A percentile compares a stretch with the other conserved stretches of the same genome.
These are phyloP conservation scores for Scaptomyza pallida DNA, from an alignment of 1,140 invertebrate genomes.

Conservation along the genomic window DNA sequence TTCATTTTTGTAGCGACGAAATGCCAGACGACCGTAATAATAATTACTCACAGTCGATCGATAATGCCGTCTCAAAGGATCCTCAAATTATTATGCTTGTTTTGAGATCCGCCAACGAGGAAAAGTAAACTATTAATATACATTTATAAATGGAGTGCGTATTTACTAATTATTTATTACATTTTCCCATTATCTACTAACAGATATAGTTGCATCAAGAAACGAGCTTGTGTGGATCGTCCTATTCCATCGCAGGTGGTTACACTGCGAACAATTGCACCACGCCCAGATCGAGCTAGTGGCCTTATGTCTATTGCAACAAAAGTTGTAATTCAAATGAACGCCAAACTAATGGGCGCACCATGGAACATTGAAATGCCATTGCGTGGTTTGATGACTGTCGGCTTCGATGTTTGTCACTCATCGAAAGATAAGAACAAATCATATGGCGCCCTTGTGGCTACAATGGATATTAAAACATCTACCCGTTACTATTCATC, in stretches of 20 bases:
- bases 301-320: constrained; percentile 91
- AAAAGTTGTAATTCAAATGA: constrained; percentile 94
- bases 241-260: constrained; percentile 91
- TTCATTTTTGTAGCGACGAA: constrained; percentile 56
- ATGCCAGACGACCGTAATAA: constrained; percentile 84
- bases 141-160: neutral
- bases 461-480: constrained; percentile 87
- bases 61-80: constrained; percentile 85
- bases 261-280: constrained; percentile 86
- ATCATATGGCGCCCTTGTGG: constrained; percentile 91
- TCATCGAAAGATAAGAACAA: constrained; percentile 87
- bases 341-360: constrained; percentile 94
- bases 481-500: constrained; percentile 58
- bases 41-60: constrained; percentile 86
- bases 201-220: constrained; percentile 92
- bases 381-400: constrained; percentile 89
- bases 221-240: constrained; percentile 91
- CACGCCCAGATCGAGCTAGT: constrained; percentile 82
- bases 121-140: constrained; percentile 50
- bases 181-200: neutral
- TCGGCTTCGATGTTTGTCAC: constrained; percentile 95
- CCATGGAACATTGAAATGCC: constrained; percentile 92
- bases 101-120: constrained; percentile 87
- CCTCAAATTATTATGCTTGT: constrained; percentile 88
- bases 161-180: neutral